Evolutionary conservation across 2,113 vertebrate genomes (phyloP).

Genomic region (cat (Felis catus)): F.catus_Fca126_mat1.0 CM031416.1:107421001-107421500

Average conservation of each 20-base stretch:
- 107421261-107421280: neutral
- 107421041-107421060: too few species aligned
- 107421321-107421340: neutral
- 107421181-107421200: neutral
- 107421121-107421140: neutral
- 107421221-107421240: neutral
- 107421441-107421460: neutral
- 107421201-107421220: neutral
- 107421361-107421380: neutral
- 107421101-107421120: neutral
- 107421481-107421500: neutral
- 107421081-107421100: neutral
- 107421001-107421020: too few species aligned
- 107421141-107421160: too few species aligned
- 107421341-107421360: neutral
- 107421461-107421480: neutral
- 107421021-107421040: too few species aligned
- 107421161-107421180: too few species aligned
- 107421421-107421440: neutral
- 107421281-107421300: neutral
- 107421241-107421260: neutral
- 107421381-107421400: neutral
- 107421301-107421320: neutral
- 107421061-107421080: constrained; percentile 26
- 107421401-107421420: neutral